phyloP scores from a whole-genome alignment of 2,113 vertebrate genomes.

The Psittacus erithacus region DNA sequence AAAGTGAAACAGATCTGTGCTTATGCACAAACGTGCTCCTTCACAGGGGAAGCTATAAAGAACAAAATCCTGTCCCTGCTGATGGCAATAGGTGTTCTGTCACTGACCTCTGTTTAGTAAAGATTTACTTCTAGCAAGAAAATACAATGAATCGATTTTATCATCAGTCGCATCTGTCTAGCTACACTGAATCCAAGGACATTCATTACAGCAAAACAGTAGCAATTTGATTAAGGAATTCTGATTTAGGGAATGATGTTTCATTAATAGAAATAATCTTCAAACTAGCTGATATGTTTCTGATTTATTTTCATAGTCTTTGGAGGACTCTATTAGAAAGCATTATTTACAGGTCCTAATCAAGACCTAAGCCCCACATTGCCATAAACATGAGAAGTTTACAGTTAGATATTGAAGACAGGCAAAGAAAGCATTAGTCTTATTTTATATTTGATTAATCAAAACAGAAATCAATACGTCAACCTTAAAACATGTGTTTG shows the following conservation, averaged over 20 bases:
- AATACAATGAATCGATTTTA: background rate
- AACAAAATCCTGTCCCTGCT: background rate
- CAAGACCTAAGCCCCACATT: background rate
- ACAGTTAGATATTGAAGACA: background rate
- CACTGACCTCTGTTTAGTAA: background rate
- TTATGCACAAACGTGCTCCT: background rate
- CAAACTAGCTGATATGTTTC: background rate
- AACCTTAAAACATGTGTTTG: background rate
- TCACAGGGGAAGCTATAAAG: background rate
- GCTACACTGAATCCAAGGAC: background rate
- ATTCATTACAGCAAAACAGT: background rate
- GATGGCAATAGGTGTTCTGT: background rate
- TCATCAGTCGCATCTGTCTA: background rate
- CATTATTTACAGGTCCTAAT: background rate
- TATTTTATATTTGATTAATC: background rate
- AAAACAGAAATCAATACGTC: background rate
- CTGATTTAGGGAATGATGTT: background rate
- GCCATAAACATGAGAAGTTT: background rate
- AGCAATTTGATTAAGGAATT: background rate
- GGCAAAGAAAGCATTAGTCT: background rate
- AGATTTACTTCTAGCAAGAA: background rate
- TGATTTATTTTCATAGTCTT: background rate
- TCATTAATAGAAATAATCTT: background rate
- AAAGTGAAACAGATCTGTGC: background rate
- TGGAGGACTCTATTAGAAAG: background rate